Conservation (phyloP, 1,140 invertebrate species). For the Pollicipes pollicipes region DNA sequence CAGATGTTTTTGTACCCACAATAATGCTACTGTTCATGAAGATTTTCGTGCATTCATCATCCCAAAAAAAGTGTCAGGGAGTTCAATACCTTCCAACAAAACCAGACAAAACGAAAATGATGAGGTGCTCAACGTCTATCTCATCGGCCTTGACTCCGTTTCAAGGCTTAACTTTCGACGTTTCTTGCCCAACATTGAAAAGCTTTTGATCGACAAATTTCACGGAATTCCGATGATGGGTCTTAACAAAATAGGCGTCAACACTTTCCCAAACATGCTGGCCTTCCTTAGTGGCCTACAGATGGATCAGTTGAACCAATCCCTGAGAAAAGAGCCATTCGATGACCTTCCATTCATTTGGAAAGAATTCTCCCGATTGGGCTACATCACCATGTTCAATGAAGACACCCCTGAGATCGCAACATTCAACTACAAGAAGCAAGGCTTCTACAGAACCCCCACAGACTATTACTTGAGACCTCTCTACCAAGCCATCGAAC, state of each 20-base stretch:
- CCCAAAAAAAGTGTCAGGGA: too few relatives aligned
- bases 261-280: slow-evolving; percentile 64
- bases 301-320: slow-evolving; percentile 36
- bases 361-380: slow-evolving; percentile 47
- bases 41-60: background rate
- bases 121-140: slow-evolving; percentile 39
- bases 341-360: slow-evolving; percentile 60
- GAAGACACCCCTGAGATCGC: slow-evolving; percentile 57
- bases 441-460: slow-evolving; percentile 55
- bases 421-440: slow-evolving; percentile 61
- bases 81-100: background rate
- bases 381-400: slow-evolving; percentile 55
- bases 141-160: slow-evolving; percentile 67
- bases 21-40: background rate
- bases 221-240: slow-evolving; percentile 49
- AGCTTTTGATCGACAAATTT: slow-evolving; percentile 35
- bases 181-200: slow-evolving; percentile 52
- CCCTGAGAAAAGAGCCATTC: slow-evolving; percentile 23
- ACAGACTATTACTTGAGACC: slow-evolving; percentile 65
- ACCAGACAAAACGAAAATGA: background rate
- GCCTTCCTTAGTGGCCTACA: slow-evolving; percentile 47
- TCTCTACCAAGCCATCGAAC: slow-evolving; percentile 35
- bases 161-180: slow-evolving; percentile 67
- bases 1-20: background rate
- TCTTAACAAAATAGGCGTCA: slow-evolving; percentile 65